Conservation (phyloP, 2,888 invertebrate genomes). For the Piscicola geometra region DNA sequence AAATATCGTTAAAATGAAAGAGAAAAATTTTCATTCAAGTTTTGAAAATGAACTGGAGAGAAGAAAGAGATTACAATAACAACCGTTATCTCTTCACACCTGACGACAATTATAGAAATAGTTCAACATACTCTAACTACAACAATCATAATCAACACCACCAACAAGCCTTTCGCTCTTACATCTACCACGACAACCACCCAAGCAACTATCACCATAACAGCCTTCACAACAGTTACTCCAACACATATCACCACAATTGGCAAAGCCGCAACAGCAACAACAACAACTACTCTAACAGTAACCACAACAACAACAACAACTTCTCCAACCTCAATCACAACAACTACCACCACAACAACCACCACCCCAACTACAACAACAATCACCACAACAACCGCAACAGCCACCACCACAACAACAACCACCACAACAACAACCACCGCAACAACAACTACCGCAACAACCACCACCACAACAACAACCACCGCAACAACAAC, state of each 20-base stretch:
- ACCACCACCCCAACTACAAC: no score
- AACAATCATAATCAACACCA: slow-evolving; percentile 21
- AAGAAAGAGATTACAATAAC: no score
- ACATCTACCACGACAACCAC: slow-evolving; percentile 29
- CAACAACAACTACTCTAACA: slow-evolving; percentile 27
- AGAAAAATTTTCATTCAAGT: no score
- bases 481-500: slow-evolving; percentile 26
- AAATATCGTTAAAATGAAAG: no score
- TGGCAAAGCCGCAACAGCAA: slow-evolving; percentile 25
- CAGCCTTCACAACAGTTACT: slow-evolving; percentile 11
- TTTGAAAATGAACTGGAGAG: no score
- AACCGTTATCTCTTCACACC: no score
- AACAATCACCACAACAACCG: slow-evolving; percentile 80
- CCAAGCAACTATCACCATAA: slow-evolving; percentile 18
- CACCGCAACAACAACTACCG: slow-evolving; percentile 18
- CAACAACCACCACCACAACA: slow-evolving; percentile 30
- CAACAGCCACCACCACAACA: slow-evolving; percentile 96
- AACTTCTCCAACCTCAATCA: slow-evolving; percentile 17
- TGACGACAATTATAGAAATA: slow-evolving; percentile 15
- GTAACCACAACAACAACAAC: slow-evolving; percentile 12
- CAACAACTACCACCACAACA: slow-evolving; percentile 31
- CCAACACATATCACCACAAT: slow-evolving; percentile 27
- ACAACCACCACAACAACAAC: slow-evolving; percentile 64
- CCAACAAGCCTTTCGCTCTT: slow-evolving; percentile 11
- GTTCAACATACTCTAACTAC: slow-evolving; percentile 14